Conservation (phyloP, 2,113 vertebrate genomes). For the Gymnobelideus leadbeateri region DNA sequence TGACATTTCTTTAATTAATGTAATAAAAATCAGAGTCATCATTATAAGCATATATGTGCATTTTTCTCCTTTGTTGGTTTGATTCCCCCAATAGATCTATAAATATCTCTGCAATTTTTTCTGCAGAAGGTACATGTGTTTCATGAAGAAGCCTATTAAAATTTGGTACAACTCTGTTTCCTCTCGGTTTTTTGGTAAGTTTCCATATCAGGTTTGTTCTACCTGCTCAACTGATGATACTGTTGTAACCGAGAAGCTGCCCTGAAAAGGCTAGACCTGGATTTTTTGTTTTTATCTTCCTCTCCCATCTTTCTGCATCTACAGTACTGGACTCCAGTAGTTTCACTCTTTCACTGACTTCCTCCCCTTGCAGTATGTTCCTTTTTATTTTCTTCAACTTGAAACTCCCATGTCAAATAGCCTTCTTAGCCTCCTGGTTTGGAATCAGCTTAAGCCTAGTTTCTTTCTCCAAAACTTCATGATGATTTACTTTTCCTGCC, state of each 20-base stretch:
- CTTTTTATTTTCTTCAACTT: constrained; percentile 94
- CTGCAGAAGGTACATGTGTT: constrained; percentile 91
- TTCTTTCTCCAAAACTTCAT: constrained; percentile 96
- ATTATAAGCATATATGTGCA: too few species aligned
- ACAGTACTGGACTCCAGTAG: constrained; percentile 95
- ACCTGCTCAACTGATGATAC: constrained; percentile 94
- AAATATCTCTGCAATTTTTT: constrained; percentile 95
- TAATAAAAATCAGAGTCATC: constrained; percentile 97
- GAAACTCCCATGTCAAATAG: constrained; percentile 94
- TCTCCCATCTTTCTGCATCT: constrained; percentile 95
- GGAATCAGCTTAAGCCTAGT: constrained; percentile 93
- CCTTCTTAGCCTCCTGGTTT: constrained; percentile 97
- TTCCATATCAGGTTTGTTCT: constrained; percentile 96
- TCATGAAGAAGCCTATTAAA: constrained; percentile 95
- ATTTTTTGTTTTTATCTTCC: constrained; percentile 93
- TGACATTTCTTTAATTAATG: constrained; percentile 98
- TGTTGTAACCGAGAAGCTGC: constrained; percentile 98
- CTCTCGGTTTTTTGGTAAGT: constrained; percentile 89
- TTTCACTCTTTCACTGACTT: constrained; percentile 94
- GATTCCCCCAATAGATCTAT: constrained; percentile 94
- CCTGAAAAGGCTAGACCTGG: constrained; percentile 97
- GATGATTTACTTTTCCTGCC: constrained; percentile 95
- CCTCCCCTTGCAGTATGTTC: constrained; percentile 90
- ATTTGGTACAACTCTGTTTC: constrained; percentile 89
- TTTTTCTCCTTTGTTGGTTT: too few species aligned